Evolutionary conservation across 2,797 vertebrate species (phyloP).

Genomic region (Pantherophis alleghaniensis): DNA sequence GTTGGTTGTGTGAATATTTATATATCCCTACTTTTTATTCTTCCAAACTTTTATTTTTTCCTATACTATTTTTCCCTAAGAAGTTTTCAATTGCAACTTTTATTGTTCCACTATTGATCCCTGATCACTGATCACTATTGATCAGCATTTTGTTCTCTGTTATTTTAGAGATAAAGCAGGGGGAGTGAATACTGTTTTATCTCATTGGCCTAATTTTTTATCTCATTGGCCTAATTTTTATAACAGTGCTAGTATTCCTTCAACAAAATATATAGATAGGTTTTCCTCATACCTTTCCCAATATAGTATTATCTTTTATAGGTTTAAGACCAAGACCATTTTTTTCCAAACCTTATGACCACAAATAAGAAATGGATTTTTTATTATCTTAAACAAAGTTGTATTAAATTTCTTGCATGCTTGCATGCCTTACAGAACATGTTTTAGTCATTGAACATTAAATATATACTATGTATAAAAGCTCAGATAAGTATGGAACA

Average conservation of each 20-base stretch:
- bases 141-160: neutral
- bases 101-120: neutral
- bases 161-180: neutral
- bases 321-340: neutral
- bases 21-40: neutral
- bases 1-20: neutral
- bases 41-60: neutral
- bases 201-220: neutral
- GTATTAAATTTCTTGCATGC: slow-evolving; percentile 62
- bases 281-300: neutral
- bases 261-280: neutral
- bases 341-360: neutral
- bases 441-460: slow-evolving; percentile 64
- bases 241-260: neutral
- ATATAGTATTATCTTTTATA: neutral
- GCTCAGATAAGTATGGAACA: slow-evolving; percentile 70
- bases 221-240: neutral
- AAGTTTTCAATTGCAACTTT: neutral
- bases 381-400: slow-evolving; percentile 59
- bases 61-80: neutral
- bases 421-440: slow-evolving; percentile 58
- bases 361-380: neutral
- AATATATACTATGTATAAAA: slow-evolving; percentile 66
- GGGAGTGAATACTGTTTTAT: neutral
- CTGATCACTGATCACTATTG: neutral